phyloP scores from a whole-genome alignment of 2,113 vertebrate species.

The Pseudorhombus dupliciocellatus region DNA sequence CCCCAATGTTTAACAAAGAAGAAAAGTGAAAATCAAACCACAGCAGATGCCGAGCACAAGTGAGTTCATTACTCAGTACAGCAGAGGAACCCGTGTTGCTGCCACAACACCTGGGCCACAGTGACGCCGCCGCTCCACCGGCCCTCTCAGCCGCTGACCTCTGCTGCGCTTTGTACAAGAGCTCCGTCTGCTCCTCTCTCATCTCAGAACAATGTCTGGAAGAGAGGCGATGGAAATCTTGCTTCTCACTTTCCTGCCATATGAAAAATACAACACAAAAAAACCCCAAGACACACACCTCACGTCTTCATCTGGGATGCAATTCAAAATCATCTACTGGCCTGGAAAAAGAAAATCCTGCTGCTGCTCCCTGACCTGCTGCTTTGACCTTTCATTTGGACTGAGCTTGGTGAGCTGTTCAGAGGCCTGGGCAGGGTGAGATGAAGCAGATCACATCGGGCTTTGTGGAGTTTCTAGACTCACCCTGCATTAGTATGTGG shows the following conservation, averaged over 20 bases:
- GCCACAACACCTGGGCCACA: constrained; percentile 15
- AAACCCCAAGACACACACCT: background rate
- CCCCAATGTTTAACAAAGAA: too few species aligned
- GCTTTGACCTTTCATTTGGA: constrained; percentile 41
- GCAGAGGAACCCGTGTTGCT: constrained; percentile 36
- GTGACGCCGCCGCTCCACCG: too few species aligned
- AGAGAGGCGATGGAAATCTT: constrained; percentile 21
- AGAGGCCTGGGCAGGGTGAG: constrained; percentile 26
- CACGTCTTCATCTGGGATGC: constrained; percentile 22
- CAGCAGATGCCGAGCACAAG: background rate
- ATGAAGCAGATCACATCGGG: constrained; percentile 38
- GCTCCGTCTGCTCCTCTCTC: constrained; percentile 34
- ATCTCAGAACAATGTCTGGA: constrained; percentile 25
- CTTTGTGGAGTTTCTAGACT: constrained; percentile 29
- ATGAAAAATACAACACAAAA: background rate
- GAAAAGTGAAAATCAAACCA: too few species aligned
- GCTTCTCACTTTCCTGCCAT: background rate
- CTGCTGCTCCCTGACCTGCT: constrained; percentile 26
- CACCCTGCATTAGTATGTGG: constrained; percentile 14
- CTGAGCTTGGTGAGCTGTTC: constrained; percentile 37
- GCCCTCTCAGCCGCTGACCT: constrained; percentile 33
- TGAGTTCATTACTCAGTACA: constrained; percentile 43
- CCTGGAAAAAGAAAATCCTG: constrained; percentile 31
- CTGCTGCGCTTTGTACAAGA: background rate
- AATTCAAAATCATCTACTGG: constrained; percentile 36